These are phyloP conservation scores for Brenthis daphne DNA, from an alignment of 2,888 invertebrate genomes.

Conservation along the genomic window DNA sequence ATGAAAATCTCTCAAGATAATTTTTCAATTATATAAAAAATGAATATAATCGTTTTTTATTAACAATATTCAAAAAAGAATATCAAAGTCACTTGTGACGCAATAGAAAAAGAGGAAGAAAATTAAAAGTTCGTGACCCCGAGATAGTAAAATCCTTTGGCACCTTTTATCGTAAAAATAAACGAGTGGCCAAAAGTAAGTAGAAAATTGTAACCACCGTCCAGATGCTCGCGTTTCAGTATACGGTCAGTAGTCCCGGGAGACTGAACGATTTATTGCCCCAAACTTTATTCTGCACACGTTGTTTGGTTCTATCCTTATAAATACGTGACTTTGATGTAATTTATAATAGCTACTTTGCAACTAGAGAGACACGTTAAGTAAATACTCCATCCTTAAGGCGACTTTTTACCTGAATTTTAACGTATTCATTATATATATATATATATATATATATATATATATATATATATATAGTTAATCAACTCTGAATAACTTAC, in stretches of 20 bases:
- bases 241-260: conserved; percentile 33
- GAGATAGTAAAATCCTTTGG: conserved; percentile 8
- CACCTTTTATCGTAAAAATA: conserved; percentile 23
- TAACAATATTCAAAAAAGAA: too few relatives aligned
- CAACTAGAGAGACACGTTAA: too few relatives aligned
- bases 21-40: too few relatives aligned
- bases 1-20: too few relatives aligned
- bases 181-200: conserved; percentile 32
- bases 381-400: too few relatives aligned
- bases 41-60: too few relatives aligned
- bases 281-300: conserved; percentile 22
- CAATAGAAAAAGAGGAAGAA: not conserved
- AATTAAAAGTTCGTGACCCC: not conserved
- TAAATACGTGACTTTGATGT: conserved; percentile 17
- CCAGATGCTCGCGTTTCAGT: conserved; percentile 23
- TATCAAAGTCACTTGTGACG: too few relatives aligned
- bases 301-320: conserved; percentile 18
- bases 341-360: conserved; percentile 6
- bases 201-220: conserved; percentile 30
- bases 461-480: too few relatives aligned
- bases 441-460: too few relatives aligned
- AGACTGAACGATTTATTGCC: conserved; percentile 30
- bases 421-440: too few relatives aligned
- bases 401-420: too few relatives aligned
- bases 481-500: too few relatives aligned